Evolutionary conservation across 2,113 vertebrate genomes (phyloP), one percentile per base, ranked within the genome.

Genomic region (Bombycilla garrulus): DNA sequence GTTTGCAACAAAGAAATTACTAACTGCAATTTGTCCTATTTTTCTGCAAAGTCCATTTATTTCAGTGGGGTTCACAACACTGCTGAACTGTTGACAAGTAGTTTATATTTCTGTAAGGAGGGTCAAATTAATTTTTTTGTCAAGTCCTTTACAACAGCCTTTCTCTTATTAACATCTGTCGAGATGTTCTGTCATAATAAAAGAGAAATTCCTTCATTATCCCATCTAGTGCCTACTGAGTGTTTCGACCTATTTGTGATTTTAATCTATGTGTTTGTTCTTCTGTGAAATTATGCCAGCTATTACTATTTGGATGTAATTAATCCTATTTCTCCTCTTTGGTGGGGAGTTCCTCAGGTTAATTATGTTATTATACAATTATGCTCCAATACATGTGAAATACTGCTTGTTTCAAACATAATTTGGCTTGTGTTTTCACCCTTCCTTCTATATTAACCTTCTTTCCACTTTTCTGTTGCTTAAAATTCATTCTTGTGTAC

Each of bases 271-370:
- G 1, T 67, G 31, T 81, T 91, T 93, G 24, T 76, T 93, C 51
- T 90, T 67, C 78, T 91, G 40, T 95, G 45, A 94, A 94, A 95
- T 92, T 92, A 90, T 83, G 23, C 40, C 48, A 21, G 17, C 33
- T 78, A 62, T 66, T 88, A 74, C 15, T 67, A n/a, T 76, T 84
- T 2, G 11, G 20, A 42, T 23, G 50, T 65, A 84, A 86, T 92
- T 86, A 79, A 87, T 93, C 40, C 36, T 71, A 87, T 57, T 88
- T 92, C 29, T 72, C 12, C 31, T 79, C 18, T 87, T 83, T 64
- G 24, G 15, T 86, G 12, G 17, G 28, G 40, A 89, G 69, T 48
- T 89, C 25, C 56, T 76, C 48, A 74, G 72, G 60, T 81, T 89
- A 89, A 84, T 84, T 74, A 44, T 47, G 9, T 17, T 60, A 40